phyloP scores from a whole-genome alignment of 2,113 vertebrate genomes.

The Ophthalmolycus amberensis region DNA sequence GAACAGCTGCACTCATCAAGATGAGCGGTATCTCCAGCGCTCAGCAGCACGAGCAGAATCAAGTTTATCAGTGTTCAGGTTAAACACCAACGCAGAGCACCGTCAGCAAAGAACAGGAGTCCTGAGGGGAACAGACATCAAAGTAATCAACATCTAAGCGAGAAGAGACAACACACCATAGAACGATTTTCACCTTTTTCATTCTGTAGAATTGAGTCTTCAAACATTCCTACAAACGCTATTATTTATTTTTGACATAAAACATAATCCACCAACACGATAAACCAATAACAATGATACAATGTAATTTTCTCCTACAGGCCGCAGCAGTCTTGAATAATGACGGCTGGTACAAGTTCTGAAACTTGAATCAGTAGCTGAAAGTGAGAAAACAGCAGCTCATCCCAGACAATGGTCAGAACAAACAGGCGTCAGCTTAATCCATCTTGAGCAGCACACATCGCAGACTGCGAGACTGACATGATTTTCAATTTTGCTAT shows the following conservation, averaged over 20 bases:
- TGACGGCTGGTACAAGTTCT: slow-evolving; percentile 28
- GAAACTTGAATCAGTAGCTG: slow-evolving; percentile 23
- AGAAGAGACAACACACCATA: slow-evolving; percentile 42
- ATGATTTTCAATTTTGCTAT: slow-evolving; percentile 56
- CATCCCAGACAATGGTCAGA: slow-evolving; percentile 34
- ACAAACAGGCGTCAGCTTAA: slow-evolving; percentile 46
- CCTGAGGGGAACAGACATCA: slow-evolving; percentile 64
- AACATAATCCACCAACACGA: slow-evolving; percentile 26
- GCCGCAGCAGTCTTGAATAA: slow-evolving; percentile 42
- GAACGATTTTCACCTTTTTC: slow-evolving; percentile 34
- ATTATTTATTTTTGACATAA: slow-evolving; percentile 33
- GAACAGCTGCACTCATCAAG: slow-evolving; percentile 39
- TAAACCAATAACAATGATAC: slow-evolving; percentile 36
- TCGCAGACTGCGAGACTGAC: slow-evolving; percentile 30
- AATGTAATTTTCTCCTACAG: slow-evolving; percentile 23
- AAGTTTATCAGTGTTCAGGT: slow-evolving; percentile 60
- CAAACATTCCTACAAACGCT: slow-evolving; percentile 27
- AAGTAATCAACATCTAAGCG: slow-evolving; percentile 56
- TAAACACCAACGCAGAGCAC: slow-evolving; percentile 47
- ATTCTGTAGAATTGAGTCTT: slow-evolving; percentile 30
- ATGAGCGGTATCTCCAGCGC: slow-evolving; percentile 56
- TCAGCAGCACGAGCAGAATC: slow-evolving; percentile 55
- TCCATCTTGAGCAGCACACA: slow-evolving; percentile 51
- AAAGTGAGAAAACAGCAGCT: slow-evolving; percentile 39
- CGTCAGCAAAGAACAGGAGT: slow-evolving; percentile 61